phyloP scores from a whole-genome alignment of 2,113 vertebrate genomes.

The Nansenia antarctica region DNA sequence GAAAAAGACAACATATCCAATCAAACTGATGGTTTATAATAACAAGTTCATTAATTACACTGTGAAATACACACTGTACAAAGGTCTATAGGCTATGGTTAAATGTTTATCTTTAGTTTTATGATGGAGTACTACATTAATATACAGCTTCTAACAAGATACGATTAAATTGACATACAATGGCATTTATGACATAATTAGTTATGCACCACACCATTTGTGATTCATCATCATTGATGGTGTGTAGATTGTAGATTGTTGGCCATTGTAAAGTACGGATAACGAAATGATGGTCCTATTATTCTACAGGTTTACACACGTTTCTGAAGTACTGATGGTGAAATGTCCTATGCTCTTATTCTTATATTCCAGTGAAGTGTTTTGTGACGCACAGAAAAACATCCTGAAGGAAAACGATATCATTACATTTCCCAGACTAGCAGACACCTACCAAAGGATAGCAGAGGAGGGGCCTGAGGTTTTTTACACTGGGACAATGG shows the following conservation, averaged over 20 bases:
- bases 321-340: not conserved
- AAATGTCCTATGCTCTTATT: slow-evolving; percentile 24
- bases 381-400: slow-evolving; percentile 83
- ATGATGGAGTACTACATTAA: not conserved
- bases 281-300: not conserved
- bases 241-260: too few relatives aligned
- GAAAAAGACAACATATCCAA: slow-evolving; percentile 22
- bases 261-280: not conserved
- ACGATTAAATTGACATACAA: not conserved
- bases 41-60: not conserved
- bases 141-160: not conserved
- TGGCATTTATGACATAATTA: not conserved
- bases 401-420: slow-evolving; percentile 85
- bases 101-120: not conserved
- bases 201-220: not conserved
- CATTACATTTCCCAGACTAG: slow-evolving; percentile 82
- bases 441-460: slow-evolving; percentile 84
- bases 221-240: not conserved
- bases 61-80: not conserved
- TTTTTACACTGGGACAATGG: slow-evolving; percentile 91
- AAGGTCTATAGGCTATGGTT: not conserved
- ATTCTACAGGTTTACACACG: not conserved
- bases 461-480: slow-evolving; percentile 85
- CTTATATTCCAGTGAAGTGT: slow-evolving; percentile 71
- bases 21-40: too few relatives aligned